Base-by-base conservation (phyloP, 2,113 vertebrate species). In the Sula dactylatra region DNA sequence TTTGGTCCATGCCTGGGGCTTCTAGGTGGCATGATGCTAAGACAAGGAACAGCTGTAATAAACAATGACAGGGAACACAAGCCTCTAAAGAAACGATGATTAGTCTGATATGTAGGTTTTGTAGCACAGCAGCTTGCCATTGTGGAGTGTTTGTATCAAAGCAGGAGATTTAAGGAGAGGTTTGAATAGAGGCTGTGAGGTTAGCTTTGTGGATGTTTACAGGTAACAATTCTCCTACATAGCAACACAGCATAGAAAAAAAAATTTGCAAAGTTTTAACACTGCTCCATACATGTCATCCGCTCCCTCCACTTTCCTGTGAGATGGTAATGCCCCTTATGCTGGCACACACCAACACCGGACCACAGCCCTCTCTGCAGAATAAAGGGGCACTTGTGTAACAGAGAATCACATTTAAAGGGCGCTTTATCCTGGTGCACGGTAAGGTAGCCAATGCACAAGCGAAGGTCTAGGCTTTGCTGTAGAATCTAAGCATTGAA, bases 141-240 rank as follows among this genome's bases (percentile, higher is more conserved):
- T 91, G 70, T 73, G 62, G 18, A 72, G 45, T 69, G 86, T 94
- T 96, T 97, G 78, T 88, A 67, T 95, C 42, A 79, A 95, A 97
- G 91, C 87, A 88, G 56, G 21, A 83, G 61, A 58, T 77, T 44
- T 93, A 87, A 72, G 45, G 54, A 77, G 70, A 85, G 81, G 62
- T 77, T 90, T 82, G 70, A 58, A 66, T 5, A 58, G 50, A 87
- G 62, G 73, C 32, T 1, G 3, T 65, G 82, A 92, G 78, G 78
- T 91, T 86, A 64, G 26, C 62, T 77, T 77, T 85, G 78, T 58
- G 82, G 32, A 59, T 88, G 34, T 90, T 94, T 66, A 62, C 67
- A 59, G 54, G 32, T 65, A 91, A 72, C 49, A 65, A 22, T 82
- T 90, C 62, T 81, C n/a, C 70, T 81, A 47, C 73, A 25, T 47